phyloP scores from a whole-genome alignment of 2,797 vertebrate species.

The Gambusia yucatana region DNA sequence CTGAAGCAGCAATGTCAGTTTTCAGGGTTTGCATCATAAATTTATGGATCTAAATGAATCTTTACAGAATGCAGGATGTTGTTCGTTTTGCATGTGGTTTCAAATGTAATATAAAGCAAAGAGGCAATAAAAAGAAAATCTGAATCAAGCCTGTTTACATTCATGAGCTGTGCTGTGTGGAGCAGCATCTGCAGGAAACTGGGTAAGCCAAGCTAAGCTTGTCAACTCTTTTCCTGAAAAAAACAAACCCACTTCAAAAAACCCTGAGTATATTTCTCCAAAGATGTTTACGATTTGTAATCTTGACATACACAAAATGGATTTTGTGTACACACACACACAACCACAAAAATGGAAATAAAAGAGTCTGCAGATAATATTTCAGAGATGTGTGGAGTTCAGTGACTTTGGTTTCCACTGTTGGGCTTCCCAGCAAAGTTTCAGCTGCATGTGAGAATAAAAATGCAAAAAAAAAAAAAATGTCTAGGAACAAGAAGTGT shows the following conservation, averaged over 20 bases:
- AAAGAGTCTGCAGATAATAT: constrained; percentile 7
- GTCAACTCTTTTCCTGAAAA: neutral
- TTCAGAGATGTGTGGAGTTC: constrained; percentile 11
- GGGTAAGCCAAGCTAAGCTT: neutral
- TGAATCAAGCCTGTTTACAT: neutral
- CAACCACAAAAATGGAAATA: neutral
- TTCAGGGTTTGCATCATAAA: neutral
- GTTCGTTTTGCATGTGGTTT: neutral
- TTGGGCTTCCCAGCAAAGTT: constrained; percentile 16
- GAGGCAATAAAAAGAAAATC: neutral
- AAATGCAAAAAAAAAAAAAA: constrained; percentile 12
- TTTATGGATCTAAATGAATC: neutral
- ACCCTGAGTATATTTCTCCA: neutral
- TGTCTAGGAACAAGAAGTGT: constrained; percentile 28
- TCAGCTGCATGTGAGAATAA: constrained; percentile 39
- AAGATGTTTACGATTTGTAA: neutral
- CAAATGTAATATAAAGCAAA: neutral
- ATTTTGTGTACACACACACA: neutral
- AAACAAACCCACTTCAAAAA: neutral
- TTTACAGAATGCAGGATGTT: neutral
- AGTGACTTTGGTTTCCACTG: constrained; percentile 25
- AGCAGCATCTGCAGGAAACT: neutral
- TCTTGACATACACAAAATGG: neutral
- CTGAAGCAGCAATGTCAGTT: neutral
- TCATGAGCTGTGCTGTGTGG: neutral